Evolutionary conservation across 2,113 vertebrate species (phyloP).

Genomic region (Beaufortia kweichowensis): DNA sequence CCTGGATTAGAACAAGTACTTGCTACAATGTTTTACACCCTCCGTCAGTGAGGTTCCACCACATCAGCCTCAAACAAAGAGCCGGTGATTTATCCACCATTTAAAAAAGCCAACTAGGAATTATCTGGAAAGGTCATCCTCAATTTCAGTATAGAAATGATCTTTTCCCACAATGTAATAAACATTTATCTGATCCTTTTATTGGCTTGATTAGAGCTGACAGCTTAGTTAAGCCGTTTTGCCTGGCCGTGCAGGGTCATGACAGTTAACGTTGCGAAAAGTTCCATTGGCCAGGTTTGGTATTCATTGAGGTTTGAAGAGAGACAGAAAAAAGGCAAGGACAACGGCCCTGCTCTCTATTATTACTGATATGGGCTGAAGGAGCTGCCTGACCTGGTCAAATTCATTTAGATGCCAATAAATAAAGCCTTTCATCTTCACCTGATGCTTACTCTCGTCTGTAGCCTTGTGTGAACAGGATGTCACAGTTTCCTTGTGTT

Average conservation of each 20-base stretch:
- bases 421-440: conserved; percentile 60
- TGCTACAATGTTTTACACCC: conserved; percentile 66
- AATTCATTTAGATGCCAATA: conserved; percentile 60
- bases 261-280: conserved; percentile 95
- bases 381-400: conserved; percentile 55
- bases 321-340: conserved; percentile 44
- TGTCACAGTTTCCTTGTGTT: not conserved
- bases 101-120: conserved; percentile 85
- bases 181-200: conserved; percentile 99
- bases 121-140: conserved; percentile 98
- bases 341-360: conserved; percentile 39
- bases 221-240: conserved; percentile 99
- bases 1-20: conserved; percentile 53
- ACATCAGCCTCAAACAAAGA: conserved; percentile 71
- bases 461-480: not conserved
- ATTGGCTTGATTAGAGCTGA: conserved; percentile 99
- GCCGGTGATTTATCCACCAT: conserved; percentile 79
- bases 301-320: conserved; percentile 61
- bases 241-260: conserved; percentile 90
- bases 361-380: conserved; percentile 61
- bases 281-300: conserved; percentile 85
- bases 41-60: conserved; percentile 68
- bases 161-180: conserved; percentile 97
- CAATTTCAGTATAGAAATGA: conserved; percentile 99
- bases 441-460: conserved; percentile 47